Conservation (phyloP, 2,888 invertebrate genomes). For the Drosophila neotestacea region DNA sequence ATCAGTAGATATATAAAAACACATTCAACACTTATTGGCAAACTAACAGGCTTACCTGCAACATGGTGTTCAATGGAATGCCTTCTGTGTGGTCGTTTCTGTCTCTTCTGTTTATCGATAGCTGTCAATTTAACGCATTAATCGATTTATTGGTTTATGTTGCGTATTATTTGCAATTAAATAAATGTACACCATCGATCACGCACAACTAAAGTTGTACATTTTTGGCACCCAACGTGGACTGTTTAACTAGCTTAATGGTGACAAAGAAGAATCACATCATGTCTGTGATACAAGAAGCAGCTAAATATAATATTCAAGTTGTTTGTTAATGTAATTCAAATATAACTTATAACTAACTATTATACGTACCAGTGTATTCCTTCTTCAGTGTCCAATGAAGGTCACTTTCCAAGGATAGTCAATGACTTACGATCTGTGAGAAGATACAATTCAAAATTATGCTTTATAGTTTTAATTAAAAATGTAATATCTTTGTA, state of each 20-base stretch:
- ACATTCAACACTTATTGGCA: constrained; percentile 20
- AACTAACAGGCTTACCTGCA: constrained; percentile 20
- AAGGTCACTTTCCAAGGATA: too few relatives aligned
- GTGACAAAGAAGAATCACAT: neutral
- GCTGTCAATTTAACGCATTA: constrained; percentile 19
- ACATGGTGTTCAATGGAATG: neutral
- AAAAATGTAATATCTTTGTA: too few relatives aligned
- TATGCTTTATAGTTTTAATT: too few relatives aligned
- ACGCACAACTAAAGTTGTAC: neutral
- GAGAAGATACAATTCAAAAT: too few relatives aligned
- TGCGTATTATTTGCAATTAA: constrained; percentile 25
- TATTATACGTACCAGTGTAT: too few relatives aligned
- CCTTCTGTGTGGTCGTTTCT: neutral
- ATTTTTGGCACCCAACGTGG: constrained; percentile 7
- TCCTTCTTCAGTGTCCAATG: neutral
- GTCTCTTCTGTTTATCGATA: constrained; percentile 18
- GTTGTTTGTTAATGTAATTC: neutral
- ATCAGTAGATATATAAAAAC: constrained; percentile 1
- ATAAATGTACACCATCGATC: constrained; percentile 10
- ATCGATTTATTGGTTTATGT: constrained; percentile 18
- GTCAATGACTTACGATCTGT: too few relatives aligned
- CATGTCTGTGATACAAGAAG: too few relatives aligned
- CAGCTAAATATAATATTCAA: neutral
- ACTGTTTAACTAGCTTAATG: neutral
- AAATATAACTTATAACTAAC: too few relatives aligned